phyloP scores from a whole-genome alignment of 2,113 vertebrate genomes.

The Oryzias woworae region DNA sequence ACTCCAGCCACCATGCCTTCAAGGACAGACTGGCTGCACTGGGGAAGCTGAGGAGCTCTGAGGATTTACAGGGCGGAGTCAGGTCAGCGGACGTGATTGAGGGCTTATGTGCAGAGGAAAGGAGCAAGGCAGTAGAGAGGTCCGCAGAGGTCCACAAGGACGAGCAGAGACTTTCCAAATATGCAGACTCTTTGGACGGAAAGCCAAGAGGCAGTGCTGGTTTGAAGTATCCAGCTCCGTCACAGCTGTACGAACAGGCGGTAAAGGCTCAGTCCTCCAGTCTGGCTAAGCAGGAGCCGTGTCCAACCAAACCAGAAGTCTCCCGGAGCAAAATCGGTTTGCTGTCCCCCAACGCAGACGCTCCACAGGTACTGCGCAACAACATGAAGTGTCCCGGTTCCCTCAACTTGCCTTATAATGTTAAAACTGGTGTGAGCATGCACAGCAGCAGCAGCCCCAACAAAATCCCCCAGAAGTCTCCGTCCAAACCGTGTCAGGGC shows the following conservation, averaged over 20 bases:
- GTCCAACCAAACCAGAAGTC: slow-evolving; percentile 79
- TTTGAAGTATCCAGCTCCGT: slow-evolving; percentile 78
- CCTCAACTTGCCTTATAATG: slow-evolving; percentile 71
- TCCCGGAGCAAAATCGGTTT: slow-evolving; percentile 80
- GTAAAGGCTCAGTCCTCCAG: slow-evolving; percentile 72
- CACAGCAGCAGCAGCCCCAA: slow-evolving; percentile 83
- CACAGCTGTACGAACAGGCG: slow-evolving; percentile 67
- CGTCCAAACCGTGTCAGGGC: slow-evolving; percentile 79
- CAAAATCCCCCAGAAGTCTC: slow-evolving; percentile 87
- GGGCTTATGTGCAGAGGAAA: slow-evolving; percentile 39
- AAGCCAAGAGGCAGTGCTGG: slow-evolving; percentile 64
- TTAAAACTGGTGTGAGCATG: slow-evolving; percentile 73
- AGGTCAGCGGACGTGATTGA: slow-evolving; percentile 45
- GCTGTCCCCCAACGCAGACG: slow-evolving; percentile 75
- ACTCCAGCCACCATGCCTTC: slow-evolving; percentile 82
- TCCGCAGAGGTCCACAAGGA: slow-evolving; percentile 59
- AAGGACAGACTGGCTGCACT: slow-evolving; percentile 85
- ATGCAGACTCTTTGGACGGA: slow-evolving; percentile 66
- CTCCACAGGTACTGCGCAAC: slow-evolving; percentile 74
- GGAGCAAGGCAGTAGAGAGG: slow-evolving; percentile 63
- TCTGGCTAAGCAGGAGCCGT: slow-evolving; percentile 75
- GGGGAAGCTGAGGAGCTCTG: slow-evolving; percentile 81
- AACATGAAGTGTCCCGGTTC: slow-evolving; percentile 81
- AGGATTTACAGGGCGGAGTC: slow-evolving; percentile 66
- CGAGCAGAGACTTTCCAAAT: slow-evolving; percentile 71